Conservation (phyloP, 2,113 vertebrate genomes). For the Microcebus griseorufus region DNA sequence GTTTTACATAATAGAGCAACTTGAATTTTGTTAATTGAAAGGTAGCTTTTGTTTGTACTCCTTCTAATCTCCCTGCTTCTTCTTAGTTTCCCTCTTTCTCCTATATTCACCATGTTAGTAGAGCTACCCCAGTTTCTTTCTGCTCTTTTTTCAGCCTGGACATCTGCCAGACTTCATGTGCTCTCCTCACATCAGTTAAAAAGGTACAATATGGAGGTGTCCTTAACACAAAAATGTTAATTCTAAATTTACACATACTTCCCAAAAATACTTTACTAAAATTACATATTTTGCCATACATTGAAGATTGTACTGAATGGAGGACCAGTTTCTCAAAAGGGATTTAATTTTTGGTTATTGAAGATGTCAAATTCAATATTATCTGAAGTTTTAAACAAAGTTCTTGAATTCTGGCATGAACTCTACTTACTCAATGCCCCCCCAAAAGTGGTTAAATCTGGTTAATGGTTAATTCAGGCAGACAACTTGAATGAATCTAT, state of each 20-base stretch:
- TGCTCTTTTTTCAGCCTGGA: background rate
- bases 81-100: background rate
- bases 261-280: background rate
- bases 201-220: background rate
- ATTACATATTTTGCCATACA: background rate
- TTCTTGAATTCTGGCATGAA: background rate
- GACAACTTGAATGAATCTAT: background rate
- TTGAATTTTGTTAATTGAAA: background rate
- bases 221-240: background rate
- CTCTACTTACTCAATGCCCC: background rate
- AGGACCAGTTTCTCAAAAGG: background rate
- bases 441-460: background rate
- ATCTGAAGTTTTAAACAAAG: background rate
- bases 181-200: background rate
- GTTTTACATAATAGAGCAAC: background rate
- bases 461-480: background rate
- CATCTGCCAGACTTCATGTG: background rate
- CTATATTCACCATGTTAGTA: background rate
- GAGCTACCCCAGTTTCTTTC: background rate
- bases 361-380: constrained; percentile 9
- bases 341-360: background rate
- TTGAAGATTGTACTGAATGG: background rate
- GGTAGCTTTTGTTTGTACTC: background rate
- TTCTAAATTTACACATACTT: background rate
- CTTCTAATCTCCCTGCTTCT: background rate